These are phyloP conservation scores for Mesochorus sp. DNA, from an alignment of 2,888 invertebrate genomes.

Conservation along the genomic window DNA sequence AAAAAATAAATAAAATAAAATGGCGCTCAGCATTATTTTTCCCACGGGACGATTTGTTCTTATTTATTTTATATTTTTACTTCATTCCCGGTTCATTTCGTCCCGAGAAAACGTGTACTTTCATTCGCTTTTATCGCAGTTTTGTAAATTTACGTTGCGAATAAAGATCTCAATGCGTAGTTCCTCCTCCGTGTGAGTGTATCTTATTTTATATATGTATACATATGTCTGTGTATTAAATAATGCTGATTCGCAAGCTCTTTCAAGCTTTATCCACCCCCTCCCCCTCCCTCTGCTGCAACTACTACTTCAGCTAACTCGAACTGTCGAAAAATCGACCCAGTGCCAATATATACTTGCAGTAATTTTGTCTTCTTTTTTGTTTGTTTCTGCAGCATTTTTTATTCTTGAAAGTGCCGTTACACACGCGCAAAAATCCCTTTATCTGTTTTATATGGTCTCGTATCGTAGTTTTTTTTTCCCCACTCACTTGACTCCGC, in stretches of 20 bases:
- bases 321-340: not conserved
- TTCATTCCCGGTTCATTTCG: not conserved
- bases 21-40: slow-evolving; percentile 32
- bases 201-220: slow-evolving; percentile 2
- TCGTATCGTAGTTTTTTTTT: not conserved
- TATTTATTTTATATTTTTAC: not conserved
- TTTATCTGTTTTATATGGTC: slow-evolving; percentile 18
- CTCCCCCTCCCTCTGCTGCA: too few relatives aligned
- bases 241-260: not conserved
- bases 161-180: slow-evolving; percentile 29
- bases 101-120: slow-evolving; percentile 14
- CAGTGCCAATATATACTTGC: not conserved
- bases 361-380: not conserved
- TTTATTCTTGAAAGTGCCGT: not conserved
- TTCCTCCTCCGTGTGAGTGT: slow-evolving; percentile 17
- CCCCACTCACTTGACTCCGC: not conserved
- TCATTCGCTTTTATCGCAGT: slow-evolving; percentile 37
- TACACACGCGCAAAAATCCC: not conserved
- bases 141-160: slow-evolving; percentile 45
- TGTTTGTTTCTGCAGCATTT: not conserved
- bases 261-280: too few relatives aligned
- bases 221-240: not conserved
- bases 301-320: not conserved
- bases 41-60: not conserved
- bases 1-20: too few relatives aligned